A percentile compares a stretch with the other conserved stretches of the same genome.
Conservation (phyloP, 2,888 invertebrate genomes). For the Marasmarcha lunaedactyla region DNA sequence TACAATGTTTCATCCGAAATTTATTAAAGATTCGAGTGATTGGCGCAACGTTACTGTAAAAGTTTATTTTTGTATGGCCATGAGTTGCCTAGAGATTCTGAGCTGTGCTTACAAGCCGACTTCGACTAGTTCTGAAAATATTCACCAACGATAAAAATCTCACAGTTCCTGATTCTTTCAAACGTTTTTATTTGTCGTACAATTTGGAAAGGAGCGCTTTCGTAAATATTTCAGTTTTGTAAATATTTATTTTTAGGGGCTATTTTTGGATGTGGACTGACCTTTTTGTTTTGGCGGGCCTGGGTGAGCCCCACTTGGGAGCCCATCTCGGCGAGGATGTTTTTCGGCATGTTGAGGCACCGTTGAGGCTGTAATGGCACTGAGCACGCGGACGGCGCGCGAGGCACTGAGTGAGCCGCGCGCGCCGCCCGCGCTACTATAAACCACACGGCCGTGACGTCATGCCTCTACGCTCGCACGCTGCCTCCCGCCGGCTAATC, state of each 20-base stretch:
- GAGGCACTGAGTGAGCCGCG: conserved; percentile 43
- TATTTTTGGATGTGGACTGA: conserved; percentile 26
- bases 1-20: no score
- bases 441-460: conserved; percentile 32
- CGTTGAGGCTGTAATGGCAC: conserved; percentile 2
- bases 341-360: conserved; percentile 56
- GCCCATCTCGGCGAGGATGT: conserved; percentile 61
- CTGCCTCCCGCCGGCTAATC: no score
- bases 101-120: conserved; percentile 29
- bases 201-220: no score
- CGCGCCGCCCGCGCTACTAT: conserved; percentile 33
- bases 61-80: conserved; percentile 52
- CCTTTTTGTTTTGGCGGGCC: conserved; percentile 48
- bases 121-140: conserved; percentile 29
- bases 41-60: conserved; percentile 22
- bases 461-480: conserved; percentile 17
- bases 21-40: no score
- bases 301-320: conserved; percentile 62
- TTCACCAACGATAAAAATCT: conserved; percentile 2
- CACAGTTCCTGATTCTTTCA: no score
- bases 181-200: no score
- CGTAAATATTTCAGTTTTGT: no score
- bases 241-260: no score
- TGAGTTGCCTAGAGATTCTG: conserved; percentile 37
- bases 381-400: conserved; percentile 35